Base-by-base conservation (phyloP, 1,140 invertebrate species). In the Eupristina koningsbergeri region DNA sequence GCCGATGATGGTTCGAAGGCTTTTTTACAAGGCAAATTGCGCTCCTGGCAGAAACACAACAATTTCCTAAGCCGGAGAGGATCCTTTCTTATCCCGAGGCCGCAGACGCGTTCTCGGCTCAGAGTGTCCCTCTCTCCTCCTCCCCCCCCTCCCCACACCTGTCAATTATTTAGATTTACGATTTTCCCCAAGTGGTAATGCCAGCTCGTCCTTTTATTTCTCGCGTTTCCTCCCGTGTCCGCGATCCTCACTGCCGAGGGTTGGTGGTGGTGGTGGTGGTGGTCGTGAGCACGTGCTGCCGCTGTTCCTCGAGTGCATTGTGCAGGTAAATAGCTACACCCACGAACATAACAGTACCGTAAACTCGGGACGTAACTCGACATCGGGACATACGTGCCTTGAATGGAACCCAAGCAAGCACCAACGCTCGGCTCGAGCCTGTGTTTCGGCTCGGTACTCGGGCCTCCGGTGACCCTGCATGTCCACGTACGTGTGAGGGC, bases 101-200 rank as follows among this genome's bases (percentile, higher is more conserved):
- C 36, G 53, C 53, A 39, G 50, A 73, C 45, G 53, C 45, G 50
- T n/a, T n/a, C 81, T 13, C 47, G 29, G 41, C 29, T 1, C 29
- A 22, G 76, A 64, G 80, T 80, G 83, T 80, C 77, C 77, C 58
- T 75, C 53, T 75, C n/a, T n/a, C n/a, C n/a, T n/a, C n/a, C 61
- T 50, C 77, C 77, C n/a, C 77, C 77, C 58, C 64, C 53, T 75
- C 61, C 50, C 77, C 77, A 84, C 79, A 86, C 85, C 88, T 89
- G 89, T 89, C 89, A 89, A 89, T 89, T 89, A 89, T 87, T 88
- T 88, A 88, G 89, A 89, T 89, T 89, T 89, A 89, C 87, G 89
- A 89, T 88, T 84, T 86, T 80, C 75, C 61, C 74, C 47, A 47
- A 83, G 63, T 69, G 73, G 74, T 77, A 41, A 77, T 53, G 71